Conservation (phyloP, 2,888 invertebrate genomes). For the Chloromyia formosa region DNA sequence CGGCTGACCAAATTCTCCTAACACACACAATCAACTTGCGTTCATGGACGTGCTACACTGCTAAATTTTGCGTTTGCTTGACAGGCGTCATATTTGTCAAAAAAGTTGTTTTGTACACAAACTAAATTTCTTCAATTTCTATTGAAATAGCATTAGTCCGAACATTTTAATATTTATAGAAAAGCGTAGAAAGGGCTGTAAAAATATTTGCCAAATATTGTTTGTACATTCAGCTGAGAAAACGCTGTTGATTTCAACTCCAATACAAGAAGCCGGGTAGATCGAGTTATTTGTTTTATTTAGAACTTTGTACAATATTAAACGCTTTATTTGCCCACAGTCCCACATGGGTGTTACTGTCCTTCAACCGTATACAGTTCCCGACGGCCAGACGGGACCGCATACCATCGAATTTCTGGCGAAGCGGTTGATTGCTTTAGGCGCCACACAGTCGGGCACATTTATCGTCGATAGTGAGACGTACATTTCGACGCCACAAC, state of each 20-base stretch:
- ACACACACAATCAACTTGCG: not conserved
- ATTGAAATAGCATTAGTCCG: no score
- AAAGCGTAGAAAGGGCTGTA: no score
- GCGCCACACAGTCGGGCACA: slow-evolving; percentile 87
- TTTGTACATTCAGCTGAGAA: no score
- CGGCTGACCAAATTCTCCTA: not conserved
- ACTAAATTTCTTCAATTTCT: no score
- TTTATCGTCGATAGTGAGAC: slow-evolving; percentile 96
- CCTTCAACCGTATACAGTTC: slow-evolving; percentile 76
- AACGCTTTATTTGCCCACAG: no score
- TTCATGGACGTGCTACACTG: not conserved
- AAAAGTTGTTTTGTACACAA: not conserved
- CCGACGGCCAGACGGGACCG: slow-evolving; percentile 89
- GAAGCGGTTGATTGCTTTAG: slow-evolving; percentile 84
- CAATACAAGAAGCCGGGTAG: no score
- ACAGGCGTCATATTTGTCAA: not conserved
- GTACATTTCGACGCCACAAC: slow-evolving; percentile 76
- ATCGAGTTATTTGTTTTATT: no score
- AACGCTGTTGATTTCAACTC: no score
- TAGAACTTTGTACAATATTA: no score
- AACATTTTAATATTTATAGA: no score
- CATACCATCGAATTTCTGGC: slow-evolving; percentile 87
- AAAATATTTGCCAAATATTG: no score
- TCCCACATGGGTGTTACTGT: slow-evolving; percentile 30
- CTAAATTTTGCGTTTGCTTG: not conserved